Conservation (phyloP, 2,888 invertebrate species). For the Aphodius granarius region DNA sequence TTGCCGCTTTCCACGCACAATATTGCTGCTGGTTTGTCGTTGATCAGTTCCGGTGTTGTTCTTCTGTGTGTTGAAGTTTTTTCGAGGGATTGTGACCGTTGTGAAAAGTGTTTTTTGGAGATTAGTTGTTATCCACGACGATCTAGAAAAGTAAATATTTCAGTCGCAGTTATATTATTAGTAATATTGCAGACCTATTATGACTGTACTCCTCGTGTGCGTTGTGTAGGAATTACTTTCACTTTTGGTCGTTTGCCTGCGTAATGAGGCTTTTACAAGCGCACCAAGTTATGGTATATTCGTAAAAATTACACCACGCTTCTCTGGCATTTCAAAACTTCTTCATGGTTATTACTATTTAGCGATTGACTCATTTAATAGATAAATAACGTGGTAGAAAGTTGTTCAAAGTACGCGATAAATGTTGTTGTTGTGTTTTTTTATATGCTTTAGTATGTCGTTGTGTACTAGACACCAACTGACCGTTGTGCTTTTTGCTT, state of each 20-base stretch:
- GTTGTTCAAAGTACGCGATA: not conserved
- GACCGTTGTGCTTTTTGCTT: slow-evolving; percentile 31
- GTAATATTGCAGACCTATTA: no score
- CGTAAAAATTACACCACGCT: not conserved
- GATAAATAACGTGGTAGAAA: not conserved
- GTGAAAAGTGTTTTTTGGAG: not conserved
- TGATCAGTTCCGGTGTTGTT: not conserved
- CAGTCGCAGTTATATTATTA: not conserved
- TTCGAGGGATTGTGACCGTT: not conserved
- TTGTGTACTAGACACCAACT: not conserved
- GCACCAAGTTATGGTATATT: no score
- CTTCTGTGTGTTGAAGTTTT: not conserved
- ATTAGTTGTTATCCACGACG: not conserved
- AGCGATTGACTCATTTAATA: not conserved
- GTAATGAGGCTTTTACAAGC: no score
- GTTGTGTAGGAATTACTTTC: not conserved
- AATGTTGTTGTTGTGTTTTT: not conserved
- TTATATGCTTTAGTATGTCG: not conserved
- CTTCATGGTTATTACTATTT: not conserved
- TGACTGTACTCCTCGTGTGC: not conserved
- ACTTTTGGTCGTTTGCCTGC: not conserved
- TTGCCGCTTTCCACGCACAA: not conserved
- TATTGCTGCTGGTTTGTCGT: not conserved
- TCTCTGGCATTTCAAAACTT: not conserved
- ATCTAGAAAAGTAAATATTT: not conserved